Conservation (phyloP, 1,140 invertebrate species). For the Thrips palmi region DNA sequence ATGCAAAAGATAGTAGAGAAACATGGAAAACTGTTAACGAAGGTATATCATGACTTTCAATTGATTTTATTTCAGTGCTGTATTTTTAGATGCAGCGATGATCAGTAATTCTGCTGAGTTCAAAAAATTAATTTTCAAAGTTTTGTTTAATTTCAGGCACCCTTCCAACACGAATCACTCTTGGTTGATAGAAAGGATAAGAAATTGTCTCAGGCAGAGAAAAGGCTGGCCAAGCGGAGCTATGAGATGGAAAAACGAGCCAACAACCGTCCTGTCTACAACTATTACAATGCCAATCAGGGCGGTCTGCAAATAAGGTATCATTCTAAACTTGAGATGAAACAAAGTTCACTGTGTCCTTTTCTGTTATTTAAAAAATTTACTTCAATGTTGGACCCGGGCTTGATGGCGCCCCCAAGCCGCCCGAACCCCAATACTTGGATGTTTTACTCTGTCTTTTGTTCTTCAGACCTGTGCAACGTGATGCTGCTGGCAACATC, state of each 20-base stretch:
- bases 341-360: too few species aligned
- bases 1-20: slow-evolving; percentile 53
- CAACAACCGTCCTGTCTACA: slow-evolving; percentile 15
- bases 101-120: neutral
- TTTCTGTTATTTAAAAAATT: too few species aligned
- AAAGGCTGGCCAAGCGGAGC: slow-evolving; percentile 75
- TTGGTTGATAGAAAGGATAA: slow-evolving; percentile 91
- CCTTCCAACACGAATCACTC: slow-evolving; percentile 93
- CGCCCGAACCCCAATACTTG: neutral
- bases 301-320: slow-evolving; percentile 10
- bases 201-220: slow-evolving; percentile 86
- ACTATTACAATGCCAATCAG: slow-evolving; percentile 6
- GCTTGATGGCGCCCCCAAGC: slow-evolving; percentile 2
- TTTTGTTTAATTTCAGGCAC: slow-evolving; percentile 34
- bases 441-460: neutral
- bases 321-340: too few species aligned
- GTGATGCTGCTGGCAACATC: slow-evolving; percentile 21
- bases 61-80: neutral
- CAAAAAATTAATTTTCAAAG: slow-evolving; percentile 5
- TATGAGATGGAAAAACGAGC: slow-evolving; percentile 91
- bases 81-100: neutral
- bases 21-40: slow-evolving; percentile 51
- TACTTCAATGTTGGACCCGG: neutral
- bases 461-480: slow-evolving; percentile 20
- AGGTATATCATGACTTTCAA: slow-evolving; percentile 22